These are phyloP conservation scores for Acrocephalus arundinaceus DNA, from an alignment of 2,113 vertebrate genomes.

Conservation along the genomic window DNA sequence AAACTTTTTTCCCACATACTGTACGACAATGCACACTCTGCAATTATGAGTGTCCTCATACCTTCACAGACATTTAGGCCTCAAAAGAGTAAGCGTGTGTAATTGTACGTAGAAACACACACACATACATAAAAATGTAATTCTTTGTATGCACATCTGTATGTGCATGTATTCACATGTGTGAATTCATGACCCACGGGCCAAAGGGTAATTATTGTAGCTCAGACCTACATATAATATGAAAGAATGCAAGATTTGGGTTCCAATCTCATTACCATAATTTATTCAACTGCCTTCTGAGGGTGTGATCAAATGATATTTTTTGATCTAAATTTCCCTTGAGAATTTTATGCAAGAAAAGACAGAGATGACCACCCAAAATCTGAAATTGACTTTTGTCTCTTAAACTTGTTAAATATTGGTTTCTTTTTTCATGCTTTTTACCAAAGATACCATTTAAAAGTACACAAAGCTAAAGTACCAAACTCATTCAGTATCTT, in stretches of 20 bases:
- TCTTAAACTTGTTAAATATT: not conserved
- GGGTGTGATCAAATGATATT: not conserved
- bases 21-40: not conserved
- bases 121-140: fast-evolving
- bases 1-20: fast-evolving
- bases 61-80: not conserved
- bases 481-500: not conserved
- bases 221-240: not conserved
- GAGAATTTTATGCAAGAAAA: not conserved
- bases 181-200: not conserved
- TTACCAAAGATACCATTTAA: not conserved
- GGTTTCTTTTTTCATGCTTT: not conserved
- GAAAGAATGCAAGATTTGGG: not conserved
- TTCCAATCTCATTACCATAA: not conserved
- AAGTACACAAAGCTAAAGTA: not conserved
- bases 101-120: not conserved
- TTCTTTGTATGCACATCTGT: not conserved
- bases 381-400: not conserved
- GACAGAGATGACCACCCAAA: not conserved
- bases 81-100: not conserved
- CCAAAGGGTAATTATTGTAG: not conserved
- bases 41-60: not conserved
- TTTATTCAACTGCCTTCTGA: not conserved
- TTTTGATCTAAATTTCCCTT: not conserved
- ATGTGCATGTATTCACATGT: not conserved